These are phyloP conservation scores for Stigmatopora nigra DNA, from an alignment of 2,113 vertebrate genomes.

Conservation along the genomic window DNA sequence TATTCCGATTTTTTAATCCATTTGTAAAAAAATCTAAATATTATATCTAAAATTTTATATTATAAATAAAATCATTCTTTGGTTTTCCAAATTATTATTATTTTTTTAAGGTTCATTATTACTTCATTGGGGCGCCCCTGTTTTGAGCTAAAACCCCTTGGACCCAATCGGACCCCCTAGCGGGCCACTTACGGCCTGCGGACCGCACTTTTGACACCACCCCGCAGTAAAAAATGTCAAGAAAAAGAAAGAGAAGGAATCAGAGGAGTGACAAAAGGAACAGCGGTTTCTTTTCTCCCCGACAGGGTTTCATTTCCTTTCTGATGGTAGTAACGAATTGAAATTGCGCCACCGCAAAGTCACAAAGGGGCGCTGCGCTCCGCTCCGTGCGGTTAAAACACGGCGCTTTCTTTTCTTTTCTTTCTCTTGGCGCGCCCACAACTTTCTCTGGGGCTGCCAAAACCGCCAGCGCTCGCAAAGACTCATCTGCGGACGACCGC, in stretches of 20 bases:
- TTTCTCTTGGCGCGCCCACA: not conserved
- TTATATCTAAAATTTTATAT: too few relatives aligned
- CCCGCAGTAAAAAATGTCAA: not conserved
- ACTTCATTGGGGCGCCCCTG: too few relatives aligned
- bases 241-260: not conserved
- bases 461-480: not conserved
- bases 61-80: too few relatives aligned
- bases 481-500: conserved; percentile 1
- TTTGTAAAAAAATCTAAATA: too few relatives aligned
- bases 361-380: not conserved
- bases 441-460: conserved; percentile 1
- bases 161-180: too few relatives aligned
- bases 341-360: conserved; percentile 1
- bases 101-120: too few relatives aligned
- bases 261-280: not conserved
- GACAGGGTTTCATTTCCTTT: not conserved
- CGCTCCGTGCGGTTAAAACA: not conserved
- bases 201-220: too few relatives aligned
- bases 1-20: too few relatives aligned
- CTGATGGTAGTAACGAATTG: not conserved
- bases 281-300: not conserved
- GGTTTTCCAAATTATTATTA: too few relatives aligned
- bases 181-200: too few relatives aligned
- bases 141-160: too few relatives aligned
- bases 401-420: conserved; percentile 1